Percentiles rank a stretch among this genome's conserved stretches.
phyloP scores from a whole-genome alignment of 1,140 invertebrate species.

The Planococcus citri region DNA sequence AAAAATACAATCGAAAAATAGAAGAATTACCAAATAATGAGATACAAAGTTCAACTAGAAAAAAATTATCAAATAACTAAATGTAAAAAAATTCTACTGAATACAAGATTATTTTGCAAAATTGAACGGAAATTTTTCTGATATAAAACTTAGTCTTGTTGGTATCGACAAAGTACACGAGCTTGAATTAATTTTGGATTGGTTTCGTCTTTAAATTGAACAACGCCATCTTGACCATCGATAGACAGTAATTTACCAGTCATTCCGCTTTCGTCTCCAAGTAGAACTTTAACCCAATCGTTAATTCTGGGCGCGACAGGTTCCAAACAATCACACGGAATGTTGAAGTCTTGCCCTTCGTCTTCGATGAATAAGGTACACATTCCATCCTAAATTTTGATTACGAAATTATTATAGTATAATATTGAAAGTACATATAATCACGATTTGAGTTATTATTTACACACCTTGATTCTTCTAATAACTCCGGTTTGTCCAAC shows the following conservation, averaged over 20 bases:
- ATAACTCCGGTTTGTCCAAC: conserved; percentile 80
- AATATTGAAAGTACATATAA: too few species aligned
- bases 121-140: too few species aligned
- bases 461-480: conserved; percentile 60
- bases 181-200: conserved; percentile 52
- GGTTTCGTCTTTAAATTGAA: conserved; percentile 49
- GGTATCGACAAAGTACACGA: conserved; percentile 19
- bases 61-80: too few species aligned
- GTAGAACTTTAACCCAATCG: conserved; percentile 84
- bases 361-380: conserved; percentile 66
- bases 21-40: too few species aligned
- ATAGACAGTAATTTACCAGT: conserved; percentile 76
- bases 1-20: too few species aligned
- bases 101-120: too few species aligned
- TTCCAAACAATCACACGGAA: conserved; percentile 72
- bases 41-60: too few species aligned
- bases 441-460: not conserved
- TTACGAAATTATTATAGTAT: too few species aligned
- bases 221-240: conserved; percentile 68
- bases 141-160: conserved; percentile 20
- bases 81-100: too few species aligned
- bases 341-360: conserved; percentile 42
- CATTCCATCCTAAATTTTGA: conserved; percentile 63
- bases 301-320: conserved; percentile 71
- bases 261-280: conserved; percentile 76